A percentile compares a stretch with the other conserved stretches of the same genome.
These are phyloP conservation scores for Menidia menidia DNA, from an alignment of 2,797 vertebrate species.

Conservation along the genomic window DNA sequence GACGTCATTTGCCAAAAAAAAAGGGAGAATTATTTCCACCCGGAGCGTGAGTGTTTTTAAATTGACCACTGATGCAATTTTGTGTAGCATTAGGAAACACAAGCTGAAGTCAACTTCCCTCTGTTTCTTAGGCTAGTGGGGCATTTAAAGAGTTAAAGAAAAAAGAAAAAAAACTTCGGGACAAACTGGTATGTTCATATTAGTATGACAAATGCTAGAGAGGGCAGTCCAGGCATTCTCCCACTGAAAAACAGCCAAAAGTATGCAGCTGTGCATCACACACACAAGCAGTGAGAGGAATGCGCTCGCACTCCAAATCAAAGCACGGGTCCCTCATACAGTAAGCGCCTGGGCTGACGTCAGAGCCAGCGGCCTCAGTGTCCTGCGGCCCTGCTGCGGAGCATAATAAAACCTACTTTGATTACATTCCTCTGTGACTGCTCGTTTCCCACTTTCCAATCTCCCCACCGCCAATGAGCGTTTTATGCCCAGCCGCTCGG, in stretches of 20 bases:
- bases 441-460: constrained; percentile 55
- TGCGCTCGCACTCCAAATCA: constrained; percentile 47
- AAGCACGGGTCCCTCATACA: constrained; percentile 43
- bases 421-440: constrained; percentile 72
- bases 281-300: constrained; percentile 55
- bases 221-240: constrained; percentile 33
- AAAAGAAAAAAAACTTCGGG: background rate
- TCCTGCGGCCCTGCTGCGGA: constrained; percentile 51
- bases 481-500: constrained; percentile 49
- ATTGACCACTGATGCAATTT: too few relatives aligned
- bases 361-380: constrained; percentile 41
- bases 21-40: background rate
- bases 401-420: constrained; percentile 68
- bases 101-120: background rate
- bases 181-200: background rate
- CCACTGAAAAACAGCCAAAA: constrained; percentile 37
- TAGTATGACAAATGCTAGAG: constrained; percentile 33
- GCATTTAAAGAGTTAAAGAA: constrained; percentile 1
- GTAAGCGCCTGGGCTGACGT: constrained; percentile 41
- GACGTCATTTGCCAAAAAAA: background rate
- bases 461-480: constrained; percentile 36
- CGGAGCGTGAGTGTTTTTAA: background rate
- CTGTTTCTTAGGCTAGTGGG: background rate
- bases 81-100: background rate
- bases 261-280: constrained; percentile 49